Conservation (phyloP, 2,113 vertebrate species). For the Vanacampus margaritifer region DNA sequence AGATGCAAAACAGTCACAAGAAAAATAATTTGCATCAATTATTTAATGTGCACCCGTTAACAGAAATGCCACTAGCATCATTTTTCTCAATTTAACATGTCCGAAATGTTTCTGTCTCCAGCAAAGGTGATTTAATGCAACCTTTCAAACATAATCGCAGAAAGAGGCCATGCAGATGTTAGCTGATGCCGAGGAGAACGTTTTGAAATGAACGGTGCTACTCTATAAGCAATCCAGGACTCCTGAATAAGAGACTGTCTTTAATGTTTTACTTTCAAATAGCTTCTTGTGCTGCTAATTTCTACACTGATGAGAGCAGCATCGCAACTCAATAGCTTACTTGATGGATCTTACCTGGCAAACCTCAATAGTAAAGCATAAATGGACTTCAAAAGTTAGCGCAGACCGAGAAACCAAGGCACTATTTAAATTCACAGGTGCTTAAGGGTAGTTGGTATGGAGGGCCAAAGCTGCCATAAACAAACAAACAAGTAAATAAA, state of each 20-base stretch:
- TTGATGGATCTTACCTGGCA: background rate
- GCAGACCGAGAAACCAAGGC: conserved; percentile 26
- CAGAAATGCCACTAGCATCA: conserved; percentile 19
- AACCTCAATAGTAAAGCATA: background rate
- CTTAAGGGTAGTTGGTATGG: conserved; percentile 14
- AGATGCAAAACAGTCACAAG: conserved; percentile 10
- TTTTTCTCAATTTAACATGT: background rate
- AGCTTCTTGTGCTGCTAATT: background rate
- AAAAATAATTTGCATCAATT: conserved; percentile 2
- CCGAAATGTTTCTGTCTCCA: conserved; percentile 1
- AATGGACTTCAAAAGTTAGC: background rate
- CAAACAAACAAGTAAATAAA: too few relatives aligned
- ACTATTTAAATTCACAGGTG: conserved; percentile 27
- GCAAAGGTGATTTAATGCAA: conserved; percentile 13
- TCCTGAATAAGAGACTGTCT: background rate
- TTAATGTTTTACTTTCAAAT: background rate
- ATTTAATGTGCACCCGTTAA: conserved; percentile 9
- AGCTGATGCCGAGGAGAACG: conserved; percentile 1
- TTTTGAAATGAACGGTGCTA: background rate
- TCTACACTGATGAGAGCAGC: background rate
- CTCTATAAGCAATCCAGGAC: background rate
- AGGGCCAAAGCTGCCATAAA: too few relatives aligned
- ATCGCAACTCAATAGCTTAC: background rate
- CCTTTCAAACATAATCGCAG: conserved; percentile 14
- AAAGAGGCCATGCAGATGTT: conserved; percentile 27